These are phyloP conservation scores for Eretmochelys imbricata DNA, from an alignment of 2,113 vertebrate genomes.

Conservation along the genomic window DNA sequence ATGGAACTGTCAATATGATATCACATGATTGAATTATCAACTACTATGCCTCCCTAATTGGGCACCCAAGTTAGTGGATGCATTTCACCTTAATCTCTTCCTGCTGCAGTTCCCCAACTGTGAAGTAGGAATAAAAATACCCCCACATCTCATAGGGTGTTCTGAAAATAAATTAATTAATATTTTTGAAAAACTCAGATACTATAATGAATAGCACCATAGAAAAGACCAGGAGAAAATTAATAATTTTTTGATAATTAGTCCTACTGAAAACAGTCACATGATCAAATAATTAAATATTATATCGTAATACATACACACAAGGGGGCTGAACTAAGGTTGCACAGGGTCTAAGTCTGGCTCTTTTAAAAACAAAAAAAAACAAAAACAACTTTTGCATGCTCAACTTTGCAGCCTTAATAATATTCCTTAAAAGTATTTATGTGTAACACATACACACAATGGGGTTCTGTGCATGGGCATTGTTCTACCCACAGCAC, in stretches of 20 bases:
- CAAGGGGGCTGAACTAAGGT: background rate
- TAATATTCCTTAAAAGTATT: background rate
- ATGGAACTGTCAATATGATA: background rate
- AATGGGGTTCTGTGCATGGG: background rate
- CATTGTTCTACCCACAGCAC: background rate
- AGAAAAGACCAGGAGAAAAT: background rate
- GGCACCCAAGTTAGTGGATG: constrained; percentile 18
- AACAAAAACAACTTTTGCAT: background rate
- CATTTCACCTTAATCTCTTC: constrained; percentile 49
- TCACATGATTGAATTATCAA: background rate
- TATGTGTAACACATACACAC: background rate
- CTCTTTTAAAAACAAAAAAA: background rate
- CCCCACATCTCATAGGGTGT: background rate
- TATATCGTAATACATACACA: background rate
- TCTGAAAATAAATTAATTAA: background rate
- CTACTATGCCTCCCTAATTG: constrained; percentile 23
- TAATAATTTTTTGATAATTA: background rate
- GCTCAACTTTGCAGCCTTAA: background rate
- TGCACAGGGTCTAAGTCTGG: background rate
- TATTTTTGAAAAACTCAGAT: background rate
- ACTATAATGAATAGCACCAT: background rate
- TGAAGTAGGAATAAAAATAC: constrained; percentile 25
- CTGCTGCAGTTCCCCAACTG: constrained; percentile 19
- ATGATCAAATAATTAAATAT: background rate
- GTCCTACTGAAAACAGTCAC: background rate